Evolutionary conservation across 2,113 vertebrate species (phyloP).

Genomic region (Anolis sagrei): DNA sequence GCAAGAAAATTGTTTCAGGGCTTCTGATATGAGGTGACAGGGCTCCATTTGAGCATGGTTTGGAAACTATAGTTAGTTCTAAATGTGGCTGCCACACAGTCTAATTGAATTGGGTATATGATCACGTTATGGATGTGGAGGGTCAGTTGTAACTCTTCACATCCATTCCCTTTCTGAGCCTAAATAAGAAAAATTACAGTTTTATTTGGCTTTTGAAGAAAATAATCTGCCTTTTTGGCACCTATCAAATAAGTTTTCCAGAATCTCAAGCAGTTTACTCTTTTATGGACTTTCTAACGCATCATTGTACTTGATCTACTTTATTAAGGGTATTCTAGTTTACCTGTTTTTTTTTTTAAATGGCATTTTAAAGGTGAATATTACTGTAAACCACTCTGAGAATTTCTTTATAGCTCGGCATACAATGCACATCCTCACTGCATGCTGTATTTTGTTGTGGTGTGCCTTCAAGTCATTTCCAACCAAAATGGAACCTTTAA

Average conservation of each 20-base stretch:
- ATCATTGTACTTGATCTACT: neutral
- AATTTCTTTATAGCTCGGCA: neutral
- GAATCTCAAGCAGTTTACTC: neutral
- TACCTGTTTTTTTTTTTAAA: too few relatives aligned
- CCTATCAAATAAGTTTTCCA: neutral
- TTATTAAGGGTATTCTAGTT: neutral
- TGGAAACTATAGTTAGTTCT: neutral
- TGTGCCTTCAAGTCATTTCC: too few relatives aligned
- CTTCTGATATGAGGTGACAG: slow-evolving; percentile 2
- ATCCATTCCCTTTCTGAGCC: neutral
- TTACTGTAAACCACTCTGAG: neutral
- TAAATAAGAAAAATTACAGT: too few relatives aligned
- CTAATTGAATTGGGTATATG: neutral
- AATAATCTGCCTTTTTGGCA: neutral
- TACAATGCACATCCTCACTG: neutral
- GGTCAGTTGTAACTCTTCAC: too few relatives aligned
- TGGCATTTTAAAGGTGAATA: slow-evolving; percentile 6
- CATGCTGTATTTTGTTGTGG: too few relatives aligned
- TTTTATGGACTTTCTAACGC: neutral
- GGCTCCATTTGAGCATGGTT: neutral
- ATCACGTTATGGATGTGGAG: neutral
- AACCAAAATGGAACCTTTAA: too few relatives aligned
- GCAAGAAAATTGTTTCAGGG: slow-evolving; percentile 31
- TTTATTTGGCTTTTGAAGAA: neutral
- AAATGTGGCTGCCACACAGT: neutral